Percentiles rank a stretch among this genome's conserved stretches.
Evolutionary conservation across 2,797 vertebrate species (phyloP).

Genomic region (Gila robusta): DNA sequence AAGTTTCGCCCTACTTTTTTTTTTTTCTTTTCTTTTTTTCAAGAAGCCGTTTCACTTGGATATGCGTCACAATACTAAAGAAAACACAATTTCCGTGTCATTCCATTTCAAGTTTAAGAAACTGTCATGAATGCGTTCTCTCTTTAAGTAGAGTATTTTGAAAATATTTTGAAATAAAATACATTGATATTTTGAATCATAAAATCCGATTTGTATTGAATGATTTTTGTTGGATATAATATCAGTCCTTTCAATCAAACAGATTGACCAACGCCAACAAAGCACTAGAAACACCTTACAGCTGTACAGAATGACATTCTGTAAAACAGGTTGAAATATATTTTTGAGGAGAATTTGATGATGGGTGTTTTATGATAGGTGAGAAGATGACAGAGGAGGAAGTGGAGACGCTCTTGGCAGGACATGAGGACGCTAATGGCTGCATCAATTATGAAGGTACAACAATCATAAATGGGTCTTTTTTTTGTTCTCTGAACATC

Average conservation of each 20-base stretch:
- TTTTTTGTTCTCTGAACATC: constrained; percentile 1
- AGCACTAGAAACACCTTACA: background rate
- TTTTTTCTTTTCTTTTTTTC: too few relatives aligned
- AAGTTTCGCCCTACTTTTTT: too few relatives aligned
- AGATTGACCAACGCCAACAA: background rate
- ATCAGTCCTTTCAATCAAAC: background rate
- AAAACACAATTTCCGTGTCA: too few relatives aligned
- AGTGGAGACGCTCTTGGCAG: constrained; percentile 88
- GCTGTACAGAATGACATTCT: background rate
- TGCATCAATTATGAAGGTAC: constrained; percentile 95
- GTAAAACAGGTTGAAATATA: background rate
- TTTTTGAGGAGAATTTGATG: background rate
- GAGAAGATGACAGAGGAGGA: constrained; percentile 94
- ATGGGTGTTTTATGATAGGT: constrained; percentile 68
- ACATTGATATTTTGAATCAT: background rate
- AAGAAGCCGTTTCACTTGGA: too few relatives aligned
- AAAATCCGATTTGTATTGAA: background rate
- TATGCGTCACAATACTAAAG: too few relatives aligned
- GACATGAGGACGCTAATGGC: constrained; percentile 91
- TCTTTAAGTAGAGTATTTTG: too few relatives aligned
- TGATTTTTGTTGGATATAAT: background rate
- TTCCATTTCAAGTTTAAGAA: too few relatives aligned
- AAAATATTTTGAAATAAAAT: background rate
- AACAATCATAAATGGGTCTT: background rate
- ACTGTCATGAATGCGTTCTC: too few relatives aligned